phyloP scores from a whole-genome alignment of 2,113 vertebrate genomes.

The Ceyx melanurus region DNA sequence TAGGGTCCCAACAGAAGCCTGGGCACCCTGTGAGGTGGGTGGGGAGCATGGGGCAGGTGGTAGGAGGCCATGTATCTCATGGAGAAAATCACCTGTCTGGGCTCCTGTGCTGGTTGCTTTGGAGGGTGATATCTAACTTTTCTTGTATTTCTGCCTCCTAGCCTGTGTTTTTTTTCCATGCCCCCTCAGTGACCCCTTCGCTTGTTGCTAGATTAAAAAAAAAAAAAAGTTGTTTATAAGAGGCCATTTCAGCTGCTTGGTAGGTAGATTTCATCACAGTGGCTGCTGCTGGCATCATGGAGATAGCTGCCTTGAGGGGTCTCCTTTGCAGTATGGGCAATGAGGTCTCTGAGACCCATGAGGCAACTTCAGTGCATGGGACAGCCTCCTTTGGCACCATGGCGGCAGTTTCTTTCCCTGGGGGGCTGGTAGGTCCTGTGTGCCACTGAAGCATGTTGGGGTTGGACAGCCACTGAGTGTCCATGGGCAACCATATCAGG shows the following conservation, averaged over 20 bases:
- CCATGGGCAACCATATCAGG: neutral
- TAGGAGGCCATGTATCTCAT: fast-evolving
- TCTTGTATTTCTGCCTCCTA: neutral
- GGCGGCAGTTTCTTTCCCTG: neutral
- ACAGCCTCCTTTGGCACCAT: neutral
- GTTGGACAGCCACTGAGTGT: neutral
- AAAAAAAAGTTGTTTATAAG: neutral
- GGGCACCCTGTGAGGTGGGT: fast-evolving
- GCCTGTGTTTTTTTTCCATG: neutral
- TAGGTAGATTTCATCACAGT: neutral
- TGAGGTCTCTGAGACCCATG: neutral
- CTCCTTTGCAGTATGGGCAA: too few relatives aligned
- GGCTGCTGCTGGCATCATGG: neutral
- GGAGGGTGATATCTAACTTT: neutral
- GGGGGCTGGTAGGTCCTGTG: neutral
- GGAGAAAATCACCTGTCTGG: neutral
- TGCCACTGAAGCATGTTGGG: neutral
- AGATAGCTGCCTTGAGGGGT: too few relatives aligned
- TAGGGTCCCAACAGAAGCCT: neutral
- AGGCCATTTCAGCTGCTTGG: neutral
- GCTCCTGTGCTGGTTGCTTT: neutral
- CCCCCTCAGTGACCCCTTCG: fast-evolving
- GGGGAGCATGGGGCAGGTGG: fast-evolving
- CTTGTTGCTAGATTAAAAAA: neutral
- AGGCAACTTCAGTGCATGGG: neutral